Base-by-base conservation (phyloP, 2,888 invertebrate species). In the Sipha maydis region DNA sequence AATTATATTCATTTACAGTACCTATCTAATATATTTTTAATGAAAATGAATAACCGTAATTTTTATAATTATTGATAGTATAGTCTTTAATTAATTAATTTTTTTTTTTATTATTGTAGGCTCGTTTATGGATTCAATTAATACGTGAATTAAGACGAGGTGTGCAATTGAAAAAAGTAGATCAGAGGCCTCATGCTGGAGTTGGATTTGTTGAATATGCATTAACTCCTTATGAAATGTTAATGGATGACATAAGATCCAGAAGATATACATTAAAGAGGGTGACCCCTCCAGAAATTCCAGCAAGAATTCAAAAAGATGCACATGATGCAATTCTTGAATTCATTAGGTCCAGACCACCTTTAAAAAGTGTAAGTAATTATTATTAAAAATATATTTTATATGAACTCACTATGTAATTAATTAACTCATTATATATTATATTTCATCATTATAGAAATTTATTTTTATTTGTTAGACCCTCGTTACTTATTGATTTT, bases 321-420 rank as follows among this genome's bases (percentile, higher is more conserved):
- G 98, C 98, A 48, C 98, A 98, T 92, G 97, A 96, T 89, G 95
- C 98, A 93, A 98, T 98, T 92, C 94, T 99, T 91, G 98, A 99
- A 92, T 99, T 98, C 93, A 99, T 99, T 92, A 94, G 98, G 92
- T 98, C 98, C 91, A 94, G 98, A 92, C 98, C 98, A 89, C 98
- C 98, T 90, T 94, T 98, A 88, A 96, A 95, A 93, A 97, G 97
- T 94, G 97, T 96, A 92, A 92, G 92, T 85, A 69, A 4, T 34
- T 54, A 67, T 69, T 28, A 69, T 69, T n/a, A 69, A 69, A 69
- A 69, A 69, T 11, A 69, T 69, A 1, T 25, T 3, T 25, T 3
- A 17, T 21, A 21, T 14, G 14, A 56, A 61, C 11, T 61, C 21
- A 8, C 25, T 25, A 1, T 61, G 61, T 25, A 61, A 21, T 61